These are phyloP conservation scores for Zalophus californianus DNA, from an alignment of 2,797 vertebrate genomes.

Conservation along the genomic window DNA sequence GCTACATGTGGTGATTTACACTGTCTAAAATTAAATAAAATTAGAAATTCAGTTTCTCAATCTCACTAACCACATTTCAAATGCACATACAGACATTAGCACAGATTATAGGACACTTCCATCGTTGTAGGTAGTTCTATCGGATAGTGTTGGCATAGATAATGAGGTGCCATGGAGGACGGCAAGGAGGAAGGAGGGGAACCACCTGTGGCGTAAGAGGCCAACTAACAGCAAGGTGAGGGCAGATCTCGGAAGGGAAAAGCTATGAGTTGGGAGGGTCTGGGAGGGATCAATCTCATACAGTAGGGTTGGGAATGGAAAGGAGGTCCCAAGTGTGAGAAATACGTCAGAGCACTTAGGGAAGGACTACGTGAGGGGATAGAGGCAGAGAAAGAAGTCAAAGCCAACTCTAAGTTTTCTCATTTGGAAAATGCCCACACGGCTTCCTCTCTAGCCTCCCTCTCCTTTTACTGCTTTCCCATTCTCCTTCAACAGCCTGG, in stretches of 20 bases:
- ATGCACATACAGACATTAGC: neutral
- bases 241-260: neutral
- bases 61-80: neutral
- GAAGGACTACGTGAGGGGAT: neutral
- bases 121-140: neutral
- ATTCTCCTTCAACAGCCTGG: neutral
- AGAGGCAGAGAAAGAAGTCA: neutral
- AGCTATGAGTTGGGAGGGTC: neutral
- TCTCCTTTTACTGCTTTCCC: neutral
- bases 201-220: neutral
- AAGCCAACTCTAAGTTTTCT: neutral
- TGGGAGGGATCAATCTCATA: neutral
- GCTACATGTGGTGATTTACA: neutral
- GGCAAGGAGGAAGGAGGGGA: neutral
- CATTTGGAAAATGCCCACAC: neutral
- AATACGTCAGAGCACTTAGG: neutral
- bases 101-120: neutral
- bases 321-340: neutral
- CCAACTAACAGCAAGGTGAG: neutral
- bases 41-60: neutral
- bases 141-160: neutral
- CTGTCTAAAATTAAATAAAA: neutral
- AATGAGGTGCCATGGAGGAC: fast-evolving
- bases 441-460: neutral
- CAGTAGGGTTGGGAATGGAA: neutral